phyloP scores from a whole-genome alignment of 2,888 invertebrate species.

The Lycophotia porphyrea region DNA sequence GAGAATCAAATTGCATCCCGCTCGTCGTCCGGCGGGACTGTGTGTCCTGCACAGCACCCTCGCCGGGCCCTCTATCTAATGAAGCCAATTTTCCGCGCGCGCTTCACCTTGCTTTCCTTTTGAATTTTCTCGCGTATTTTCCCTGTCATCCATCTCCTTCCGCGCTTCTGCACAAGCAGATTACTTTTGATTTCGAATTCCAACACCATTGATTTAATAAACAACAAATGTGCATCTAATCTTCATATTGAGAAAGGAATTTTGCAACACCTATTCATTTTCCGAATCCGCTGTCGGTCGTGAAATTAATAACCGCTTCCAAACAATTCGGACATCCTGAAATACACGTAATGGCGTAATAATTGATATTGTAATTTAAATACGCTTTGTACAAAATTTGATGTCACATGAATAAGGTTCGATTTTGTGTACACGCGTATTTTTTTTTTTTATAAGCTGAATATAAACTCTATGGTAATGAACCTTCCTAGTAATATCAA shows the following conservation, averaged over 20 bases:
- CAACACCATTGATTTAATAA: constrained; percentile 85
- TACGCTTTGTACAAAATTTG: neutral
- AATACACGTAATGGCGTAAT: constrained; percentile 35
- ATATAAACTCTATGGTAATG: neutral
- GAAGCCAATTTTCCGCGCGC: constrained; percentile 88
- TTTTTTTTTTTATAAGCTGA: neutral
- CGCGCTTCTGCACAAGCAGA: constrained; percentile 85
- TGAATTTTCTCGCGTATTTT: constrained; percentile 88
- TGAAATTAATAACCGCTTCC: constrained; percentile 53
- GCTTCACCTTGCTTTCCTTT: constrained; percentile 87
- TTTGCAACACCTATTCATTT: constrained; percentile 41
- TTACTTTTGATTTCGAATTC: constrained; percentile 89
- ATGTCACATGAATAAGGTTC: constrained; percentile 15
- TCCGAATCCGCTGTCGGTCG: constrained; percentile 28
- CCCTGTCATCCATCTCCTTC: constrained; percentile 88
- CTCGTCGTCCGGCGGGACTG: constrained; percentile 64
- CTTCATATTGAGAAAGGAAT: constrained; percentile 43
- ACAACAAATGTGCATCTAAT: constrained; percentile 68
- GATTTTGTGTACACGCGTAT: neutral
- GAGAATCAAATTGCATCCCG: constrained; percentile 39
- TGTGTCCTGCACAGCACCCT: constrained; percentile 77
- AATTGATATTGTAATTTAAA: constrained; percentile 42
- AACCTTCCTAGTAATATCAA: neutral
- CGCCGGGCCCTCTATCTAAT: constrained; percentile 84
- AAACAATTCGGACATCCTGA: constrained; percentile 29